A percentile compares a stretch with the other conserved stretches of the same genome.
Conservation (phyloP, 2,888 invertebrate species). For the Lagria hirta region DNA sequence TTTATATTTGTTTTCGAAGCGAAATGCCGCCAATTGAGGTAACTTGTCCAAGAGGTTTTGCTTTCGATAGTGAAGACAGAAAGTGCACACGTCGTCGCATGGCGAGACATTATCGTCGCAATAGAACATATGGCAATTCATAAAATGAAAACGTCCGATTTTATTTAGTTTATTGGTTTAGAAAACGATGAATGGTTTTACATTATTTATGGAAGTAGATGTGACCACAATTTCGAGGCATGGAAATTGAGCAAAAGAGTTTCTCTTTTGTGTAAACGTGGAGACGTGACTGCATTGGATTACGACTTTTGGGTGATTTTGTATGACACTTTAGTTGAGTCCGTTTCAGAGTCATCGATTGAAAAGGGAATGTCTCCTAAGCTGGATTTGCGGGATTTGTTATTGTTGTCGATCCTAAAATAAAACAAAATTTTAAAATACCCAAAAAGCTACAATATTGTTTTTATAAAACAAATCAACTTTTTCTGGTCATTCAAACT, state of each 20-base stretch:
- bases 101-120: constrained; percentile 12
- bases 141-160: constrained; percentile 12
- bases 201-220: constrained; percentile 27
- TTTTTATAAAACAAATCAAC: no score
- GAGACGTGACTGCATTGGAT: constrained; percentile 8
- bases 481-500: no score
- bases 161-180: constrained; percentile 33
- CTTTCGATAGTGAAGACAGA: constrained; percentile 26
- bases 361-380: constrained; percentile 27
- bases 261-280: constrained; percentile 27
- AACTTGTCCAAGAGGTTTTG: constrained; percentile 27
- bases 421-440: no score
- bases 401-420: no score
- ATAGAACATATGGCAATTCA: constrained; percentile 13
- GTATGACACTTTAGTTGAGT: constrained; percentile 24
- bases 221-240: constrained; percentile 29
- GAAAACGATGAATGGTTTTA: constrained; percentile 27
- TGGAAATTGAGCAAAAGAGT: constrained; percentile 25
- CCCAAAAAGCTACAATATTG: no score
- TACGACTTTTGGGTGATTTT: constrained; percentile 12
- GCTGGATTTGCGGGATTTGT: constrained; percentile 24
- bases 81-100: constrained; percentile 18
- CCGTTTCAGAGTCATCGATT: constrained; percentile 23
- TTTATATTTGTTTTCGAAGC: constrained; percentile 17
- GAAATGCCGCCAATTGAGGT: constrained; percentile 20